Evolutionary conservation across 1,140 invertebrate species (phyloP).

Genomic region (Cyrtorhinus lividipennis): DNA sequence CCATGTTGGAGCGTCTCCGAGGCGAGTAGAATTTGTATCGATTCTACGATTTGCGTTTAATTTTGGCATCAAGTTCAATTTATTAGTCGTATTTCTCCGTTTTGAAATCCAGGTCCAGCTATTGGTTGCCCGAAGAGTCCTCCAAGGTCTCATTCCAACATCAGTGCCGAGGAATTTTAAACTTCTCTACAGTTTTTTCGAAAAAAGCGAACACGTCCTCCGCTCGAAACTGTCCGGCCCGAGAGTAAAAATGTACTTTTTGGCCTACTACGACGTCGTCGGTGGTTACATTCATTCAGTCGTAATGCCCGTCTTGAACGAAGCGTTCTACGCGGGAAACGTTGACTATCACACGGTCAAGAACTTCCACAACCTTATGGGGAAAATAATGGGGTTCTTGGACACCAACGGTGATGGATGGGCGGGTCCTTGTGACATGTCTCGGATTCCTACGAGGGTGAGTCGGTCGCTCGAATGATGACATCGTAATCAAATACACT

Average conservation of each 20-base stretch:
- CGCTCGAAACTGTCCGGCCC: not conserved
- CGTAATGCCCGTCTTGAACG: slow-evolving; percentile 21
- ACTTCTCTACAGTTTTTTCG: slow-evolving; percentile 2
- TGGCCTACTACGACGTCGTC: slow-evolving; percentile 20
- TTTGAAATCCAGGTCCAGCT: too few relatives aligned
- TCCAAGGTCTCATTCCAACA: slow-evolving; percentile 22
- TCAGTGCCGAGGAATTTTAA: slow-evolving; percentile 19
- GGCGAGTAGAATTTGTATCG: too few relatives aligned
- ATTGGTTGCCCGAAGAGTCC: slow-evolving; percentile 19
- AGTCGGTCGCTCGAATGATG: too few relatives aligned
- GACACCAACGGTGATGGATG: slow-evolving; percentile 23
- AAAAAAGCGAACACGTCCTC: not conserved
- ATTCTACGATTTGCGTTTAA: too few relatives aligned
- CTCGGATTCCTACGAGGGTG: slow-evolving; percentile 19
- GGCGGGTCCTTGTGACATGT: slow-evolving; percentile 17
- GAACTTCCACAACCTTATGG: slow-evolving; percentile 15
- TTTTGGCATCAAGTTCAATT: too few relatives aligned
- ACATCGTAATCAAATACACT: not conserved
- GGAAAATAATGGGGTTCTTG: slow-evolving; percentile 18
- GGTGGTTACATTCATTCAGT: slow-evolving; percentile 24
- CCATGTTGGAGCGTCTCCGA: slow-evolving; percentile 16
- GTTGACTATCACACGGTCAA: slow-evolving; percentile 18
- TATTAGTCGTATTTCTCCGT: too few relatives aligned
- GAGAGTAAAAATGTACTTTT: not conserved
- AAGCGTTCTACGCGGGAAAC: slow-evolving; percentile 25